Conservation (phyloP, 2,113 vertebrate species). For the Chelonoidis abingdonii region DNA sequence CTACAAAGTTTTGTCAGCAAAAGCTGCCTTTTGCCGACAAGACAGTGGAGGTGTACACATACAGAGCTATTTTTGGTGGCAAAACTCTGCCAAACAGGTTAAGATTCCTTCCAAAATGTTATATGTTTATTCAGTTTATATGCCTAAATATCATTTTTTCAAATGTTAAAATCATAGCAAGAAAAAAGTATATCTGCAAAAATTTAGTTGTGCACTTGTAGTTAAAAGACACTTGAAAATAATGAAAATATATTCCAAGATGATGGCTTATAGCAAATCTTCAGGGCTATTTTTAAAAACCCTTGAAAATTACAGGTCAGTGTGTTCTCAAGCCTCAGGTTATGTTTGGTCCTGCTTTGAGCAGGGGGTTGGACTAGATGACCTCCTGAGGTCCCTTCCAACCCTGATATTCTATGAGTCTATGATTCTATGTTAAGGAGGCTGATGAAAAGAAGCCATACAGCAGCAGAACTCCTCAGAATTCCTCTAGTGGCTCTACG, state of each 20-base stretch:
- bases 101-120: neutral
- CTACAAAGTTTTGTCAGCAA: no score
- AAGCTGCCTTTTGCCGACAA: no score
- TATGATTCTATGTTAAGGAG: neutral
- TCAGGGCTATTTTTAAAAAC: constrained; percentile 27
- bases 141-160: neutral
- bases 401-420: no score
- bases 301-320: constrained; percentile 36
- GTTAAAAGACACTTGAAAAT: neutral
- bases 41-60: no score
- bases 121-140: neutral
- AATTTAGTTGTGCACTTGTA: neutral
- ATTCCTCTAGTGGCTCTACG: constrained; percentile 36
- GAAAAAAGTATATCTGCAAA: neutral
- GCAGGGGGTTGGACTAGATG: no score
- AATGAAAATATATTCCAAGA: constrained; percentile 15
- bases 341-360: neutral
- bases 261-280: constrained; percentile 33
- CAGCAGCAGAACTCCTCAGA: constrained; percentile 14
- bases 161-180: neutral
- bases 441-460: constrained; percentile 42
- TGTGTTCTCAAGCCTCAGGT: constrained; percentile 56
- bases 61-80: no score
- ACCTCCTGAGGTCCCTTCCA: no score
- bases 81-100: neutral